Conservation (phyloP, 1,140 invertebrate genomes). For the Drosophila lacertosa region DNA sequence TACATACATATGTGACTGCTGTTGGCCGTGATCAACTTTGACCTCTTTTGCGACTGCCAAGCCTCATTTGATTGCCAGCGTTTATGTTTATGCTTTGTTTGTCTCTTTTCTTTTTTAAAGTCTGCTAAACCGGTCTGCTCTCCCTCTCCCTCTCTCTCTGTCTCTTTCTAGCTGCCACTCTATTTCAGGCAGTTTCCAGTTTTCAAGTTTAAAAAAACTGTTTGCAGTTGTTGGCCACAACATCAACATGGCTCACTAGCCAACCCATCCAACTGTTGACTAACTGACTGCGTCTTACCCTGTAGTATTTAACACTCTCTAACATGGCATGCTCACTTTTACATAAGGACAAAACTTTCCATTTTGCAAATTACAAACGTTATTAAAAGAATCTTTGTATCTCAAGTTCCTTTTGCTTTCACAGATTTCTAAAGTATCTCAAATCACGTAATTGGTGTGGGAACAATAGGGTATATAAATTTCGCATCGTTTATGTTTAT, state of each 20-base stretch:
- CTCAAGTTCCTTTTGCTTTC: no score
- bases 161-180: background rate
- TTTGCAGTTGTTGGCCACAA: constrained; percentile 38
- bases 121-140: constrained; percentile 60
- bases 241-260: constrained; percentile 24
- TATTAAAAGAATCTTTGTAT: background rate
- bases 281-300: constrained; percentile 41
- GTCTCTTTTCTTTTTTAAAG: constrained; percentile 63
- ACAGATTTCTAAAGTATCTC: background rate
- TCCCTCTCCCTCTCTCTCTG: constrained; percentile 9
- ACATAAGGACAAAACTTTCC: background rate
- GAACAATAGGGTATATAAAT: background rate
- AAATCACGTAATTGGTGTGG: no score
- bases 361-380: background rate
- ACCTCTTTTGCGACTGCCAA: constrained; percentile 71
- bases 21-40: constrained; percentile 68
- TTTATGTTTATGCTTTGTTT: constrained; percentile 67
- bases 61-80: constrained; percentile 73
- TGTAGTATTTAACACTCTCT: constrained; percentile 35
- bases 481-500: background rate
- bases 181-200: constrained; percentile 57
- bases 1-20: constrained; percentile 34
- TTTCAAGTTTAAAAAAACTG: constrained; percentile 75
- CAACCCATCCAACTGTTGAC: constrained; percentile 54
- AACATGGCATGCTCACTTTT: background rate